These are phyloP conservation scores for Trogon surrucura DNA, from an alignment of 2,113 vertebrate species.

Conservation along the genomic window DNA sequence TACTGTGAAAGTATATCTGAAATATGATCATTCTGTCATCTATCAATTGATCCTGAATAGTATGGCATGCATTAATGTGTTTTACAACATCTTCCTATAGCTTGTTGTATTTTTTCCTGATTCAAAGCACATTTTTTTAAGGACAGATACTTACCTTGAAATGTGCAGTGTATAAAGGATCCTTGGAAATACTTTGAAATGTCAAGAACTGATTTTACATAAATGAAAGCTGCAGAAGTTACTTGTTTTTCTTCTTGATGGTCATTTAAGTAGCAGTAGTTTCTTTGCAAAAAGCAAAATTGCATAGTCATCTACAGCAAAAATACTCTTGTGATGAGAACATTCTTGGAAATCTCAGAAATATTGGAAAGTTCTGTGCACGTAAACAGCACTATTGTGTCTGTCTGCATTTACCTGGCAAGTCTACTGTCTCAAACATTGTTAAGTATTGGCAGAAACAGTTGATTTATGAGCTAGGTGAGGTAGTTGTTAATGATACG, in stretches of 20 bases:
- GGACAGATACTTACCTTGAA: background rate
- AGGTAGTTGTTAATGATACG: background rate
- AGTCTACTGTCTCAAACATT: background rate
- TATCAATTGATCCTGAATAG: background rate
- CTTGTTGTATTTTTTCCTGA: background rate
- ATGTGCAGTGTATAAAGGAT: background rate
- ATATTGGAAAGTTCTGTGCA: background rate
- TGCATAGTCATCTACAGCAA: background rate
- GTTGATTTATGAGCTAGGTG: background rate
- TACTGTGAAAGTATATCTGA: background rate
- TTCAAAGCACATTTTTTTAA: background rate
- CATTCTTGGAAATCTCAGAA: background rate
- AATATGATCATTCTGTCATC: background rate
- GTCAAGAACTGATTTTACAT: background rate
- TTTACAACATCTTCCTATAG: background rate
- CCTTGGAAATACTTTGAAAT: background rate
- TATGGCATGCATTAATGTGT: background rate
- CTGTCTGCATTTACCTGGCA: background rate
- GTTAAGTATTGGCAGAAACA: background rate
- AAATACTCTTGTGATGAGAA: background rate
- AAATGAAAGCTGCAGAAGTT: background rate
- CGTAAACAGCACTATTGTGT: background rate
- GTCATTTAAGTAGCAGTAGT: background rate
- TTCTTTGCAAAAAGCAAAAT: background rate
- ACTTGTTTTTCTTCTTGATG: background rate